phyloP scores from a whole-genome alignment of 2,888 invertebrate genomes.

The Lamproptera curius region DNA sequence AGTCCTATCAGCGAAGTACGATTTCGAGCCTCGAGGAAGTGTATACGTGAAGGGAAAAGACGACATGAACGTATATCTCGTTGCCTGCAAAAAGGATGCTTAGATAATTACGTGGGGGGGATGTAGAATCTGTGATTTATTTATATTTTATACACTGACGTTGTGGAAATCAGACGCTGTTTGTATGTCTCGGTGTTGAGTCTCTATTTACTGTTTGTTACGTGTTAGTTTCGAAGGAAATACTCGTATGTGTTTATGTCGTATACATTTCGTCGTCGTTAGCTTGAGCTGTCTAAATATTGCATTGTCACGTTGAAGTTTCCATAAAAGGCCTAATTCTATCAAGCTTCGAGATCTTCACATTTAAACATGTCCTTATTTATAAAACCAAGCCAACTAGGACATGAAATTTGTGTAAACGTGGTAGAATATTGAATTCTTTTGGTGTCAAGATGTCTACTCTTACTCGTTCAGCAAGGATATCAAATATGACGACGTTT shows the following conservation, averaged over 20 bases:
- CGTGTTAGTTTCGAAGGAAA: conserved; percentile 41
- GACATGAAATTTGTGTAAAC: no score
- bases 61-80: conserved; percentile 93
- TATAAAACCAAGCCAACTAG: no score
- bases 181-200: conserved; percentile 27
- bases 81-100: conserved; percentile 74
- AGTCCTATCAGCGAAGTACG: conserved; percentile 84
- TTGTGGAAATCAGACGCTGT: conserved; percentile 25
- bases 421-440: no score
- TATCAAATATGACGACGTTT: no score
- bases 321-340: no score
- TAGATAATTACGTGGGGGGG: conserved; percentile 46
- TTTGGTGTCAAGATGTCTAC: no score
- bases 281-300: conserved; percentile 40
- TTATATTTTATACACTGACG: conserved; percentile 33
- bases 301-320: conserved; percentile 9
- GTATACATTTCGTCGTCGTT: conserved; percentile 51
- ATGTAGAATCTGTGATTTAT: conserved; percentile 73
- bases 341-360: no score
- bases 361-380: no score
- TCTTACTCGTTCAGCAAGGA: no score
- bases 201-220: conserved; percentile 32
- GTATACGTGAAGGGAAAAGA: conserved; percentile 98
- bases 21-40: conserved; percentile 94
- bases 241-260: conserved; percentile 59